Base-by-base conservation (phyloP, 2,888 invertebrate species). In the Oxycera nigricornis region DNA sequence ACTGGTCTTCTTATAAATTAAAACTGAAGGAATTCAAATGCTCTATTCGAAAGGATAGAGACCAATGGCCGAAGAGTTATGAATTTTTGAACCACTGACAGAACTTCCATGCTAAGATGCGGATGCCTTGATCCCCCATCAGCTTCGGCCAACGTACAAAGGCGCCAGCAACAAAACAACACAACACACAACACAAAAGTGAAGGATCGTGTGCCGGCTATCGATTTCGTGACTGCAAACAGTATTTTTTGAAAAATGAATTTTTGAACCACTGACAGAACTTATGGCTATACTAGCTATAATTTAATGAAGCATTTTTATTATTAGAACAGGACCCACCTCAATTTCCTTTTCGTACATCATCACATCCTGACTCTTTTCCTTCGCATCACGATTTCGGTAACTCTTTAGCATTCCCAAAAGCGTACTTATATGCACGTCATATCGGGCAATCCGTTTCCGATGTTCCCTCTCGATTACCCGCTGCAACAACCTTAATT, bases 381-480 rank as follows among this genome's bases (percentile, higher is more conserved):
- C 14, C 26, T 24, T 26, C 11, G 39, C 7, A 26, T 72, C 72
- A 14, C 59, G 72, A 57, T 76, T 79, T 30, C 81, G 81, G 70
- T 81, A 77, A 9, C 77, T 73, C 73, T 80, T 80, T 1, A 81
- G 68, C 76, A 80, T 81, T 1, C 72, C 73, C 9, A 81, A 61
- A 11, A 82, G 68, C 6, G 80, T 79, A 31, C 79, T 77, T 52
- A 81, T 81, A 68, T 82, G 81, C 20, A 80, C 24, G 70, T 81
- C 80, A 76, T 81, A 81, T 61, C 81, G 79, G 41, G 75, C 73
- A 77, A 80, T 80, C 76, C 80, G 81, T 39, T 81, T 79, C 20
- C 77, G 78, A 74, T 81, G 79, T 76, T 82, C 81, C 0, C 76
- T 75, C 73, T 81, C 80, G 1, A 82, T 74, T 9, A 82, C 81